These are phyloP conservation scores for Sapayoa aenigma DNA, from an alignment of 2,113 vertebrate species.

Conservation along the genomic window DNA sequence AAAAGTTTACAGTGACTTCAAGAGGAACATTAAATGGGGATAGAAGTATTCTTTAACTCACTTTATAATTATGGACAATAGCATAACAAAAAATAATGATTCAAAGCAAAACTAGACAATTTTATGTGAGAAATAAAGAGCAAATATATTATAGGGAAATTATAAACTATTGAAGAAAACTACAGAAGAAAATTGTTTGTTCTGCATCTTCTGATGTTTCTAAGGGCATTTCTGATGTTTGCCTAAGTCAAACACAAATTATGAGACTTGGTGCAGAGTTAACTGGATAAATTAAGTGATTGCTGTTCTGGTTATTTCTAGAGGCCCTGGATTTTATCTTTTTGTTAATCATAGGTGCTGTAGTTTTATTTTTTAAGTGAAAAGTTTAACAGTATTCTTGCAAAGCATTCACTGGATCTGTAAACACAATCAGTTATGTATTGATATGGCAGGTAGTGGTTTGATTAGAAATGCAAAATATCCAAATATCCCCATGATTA, in stretches of 20 bases:
- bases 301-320: background rate
- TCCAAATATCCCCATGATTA: background rate
- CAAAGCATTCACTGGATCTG: background rate
- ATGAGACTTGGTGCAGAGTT: background rate
- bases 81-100: background rate
- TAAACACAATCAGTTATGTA: constrained; percentile 7
- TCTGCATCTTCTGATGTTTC: background rate
- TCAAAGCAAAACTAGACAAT: background rate
- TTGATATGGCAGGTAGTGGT: background rate
- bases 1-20: background rate
- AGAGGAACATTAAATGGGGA: background rate
- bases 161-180: background rate
- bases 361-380: background rate
- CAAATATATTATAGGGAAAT: background rate
- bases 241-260: background rate
- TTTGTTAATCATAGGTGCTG: background rate
- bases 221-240: background rate
- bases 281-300: background rate
- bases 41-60: background rate
- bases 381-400: background rate
- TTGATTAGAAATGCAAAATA: constrained; percentile 27
- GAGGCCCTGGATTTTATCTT: background rate
- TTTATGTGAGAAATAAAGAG: background rate
- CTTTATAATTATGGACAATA: background rate
- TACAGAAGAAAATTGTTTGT: background rate